Evolutionary conservation across 2,888 invertebrate genomes (phyloP).

Genomic region (Volucella inanis): DNA sequence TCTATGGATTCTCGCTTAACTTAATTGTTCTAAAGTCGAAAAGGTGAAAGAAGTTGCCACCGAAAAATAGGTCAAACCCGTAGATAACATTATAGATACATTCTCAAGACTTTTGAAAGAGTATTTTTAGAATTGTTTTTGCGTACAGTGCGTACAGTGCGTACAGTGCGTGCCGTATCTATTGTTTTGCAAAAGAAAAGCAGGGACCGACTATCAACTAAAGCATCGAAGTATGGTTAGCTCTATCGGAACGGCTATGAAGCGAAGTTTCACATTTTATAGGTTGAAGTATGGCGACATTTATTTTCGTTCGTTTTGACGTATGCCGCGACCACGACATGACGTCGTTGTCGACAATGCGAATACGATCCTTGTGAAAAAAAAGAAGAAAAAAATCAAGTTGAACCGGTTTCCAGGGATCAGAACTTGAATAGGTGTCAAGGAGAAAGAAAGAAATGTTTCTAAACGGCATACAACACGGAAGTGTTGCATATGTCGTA

Average conservation of each 20-base stretch:
- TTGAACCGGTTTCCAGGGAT: slow-evolving; percentile 69
- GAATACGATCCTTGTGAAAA: background rate
- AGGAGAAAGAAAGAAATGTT: slow-evolving; percentile 75
- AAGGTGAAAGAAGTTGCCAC: slow-evolving; percentile 45
- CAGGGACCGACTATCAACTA: background rate
- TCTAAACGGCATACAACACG: slow-evolving; percentile 70
- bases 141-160: slow-evolving; percentile 24
- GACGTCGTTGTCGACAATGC: background rate
- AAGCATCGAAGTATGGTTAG: background rate
- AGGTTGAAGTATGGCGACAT: background rate
- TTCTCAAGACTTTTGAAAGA: too few relatives aligned
- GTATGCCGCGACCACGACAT: background rate
- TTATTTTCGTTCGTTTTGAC: slow-evolving; percentile 9
- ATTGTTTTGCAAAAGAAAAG: slow-evolving; percentile 23
- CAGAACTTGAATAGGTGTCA: slow-evolving; percentile 74
- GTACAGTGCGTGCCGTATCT: background rate
- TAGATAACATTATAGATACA: slow-evolving; percentile 34
- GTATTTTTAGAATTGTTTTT: slow-evolving; percentile 53
- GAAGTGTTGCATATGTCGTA: slow-evolving; percentile 65
- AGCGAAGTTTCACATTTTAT: slow-evolving; percentile 12
- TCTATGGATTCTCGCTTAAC: background rate
- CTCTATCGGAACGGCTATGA: background rate
- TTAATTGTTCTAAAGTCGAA: slow-evolving; percentile 10
- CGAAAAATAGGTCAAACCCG: slow-evolving; percentile 54
- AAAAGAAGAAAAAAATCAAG: slow-evolving; percentile 51